Conservation (phyloP, 1,140 invertebrate genomes). For the Andricus grossulariae region DNA sequence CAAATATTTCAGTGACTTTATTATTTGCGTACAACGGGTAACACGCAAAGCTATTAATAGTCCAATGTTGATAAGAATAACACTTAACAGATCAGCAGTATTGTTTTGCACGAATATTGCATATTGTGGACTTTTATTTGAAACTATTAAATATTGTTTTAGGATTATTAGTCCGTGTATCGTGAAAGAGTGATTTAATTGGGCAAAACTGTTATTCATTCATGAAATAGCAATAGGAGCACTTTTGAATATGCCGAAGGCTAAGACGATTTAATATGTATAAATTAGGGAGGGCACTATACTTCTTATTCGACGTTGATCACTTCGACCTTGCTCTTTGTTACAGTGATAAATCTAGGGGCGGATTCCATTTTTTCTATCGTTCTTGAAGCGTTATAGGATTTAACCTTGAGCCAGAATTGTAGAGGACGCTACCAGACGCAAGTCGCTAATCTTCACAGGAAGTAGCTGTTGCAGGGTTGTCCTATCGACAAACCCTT, state of each 20-base stretch:
- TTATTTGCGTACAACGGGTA: too few relatives aligned
- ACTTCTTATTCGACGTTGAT: background rate
- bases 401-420: conserved; percentile 20
- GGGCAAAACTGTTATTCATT: background rate
- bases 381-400: background rate
- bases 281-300: background rate
- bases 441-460: background rate
- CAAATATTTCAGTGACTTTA: too few relatives aligned
- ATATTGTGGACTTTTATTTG: too few relatives aligned
- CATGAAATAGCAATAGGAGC: background rate
- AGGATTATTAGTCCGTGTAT: too few relatives aligned
- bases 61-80: too few relatives aligned
- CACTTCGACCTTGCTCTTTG: conserved; percentile 17
- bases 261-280: conserved; percentile 11
- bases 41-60: too few relatives aligned
- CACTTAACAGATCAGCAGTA: too few relatives aligned
- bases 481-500: background rate
- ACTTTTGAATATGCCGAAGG: conserved; percentile 8
- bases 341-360: conserved; percentile 12
- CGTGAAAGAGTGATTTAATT: background rate
- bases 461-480: background rate
- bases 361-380: conserved; percentile 8
- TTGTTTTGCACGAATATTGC: too few relatives aligned
- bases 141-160: too few relatives aligned
- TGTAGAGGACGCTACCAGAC: background rate